Percentiles rank a stretch among this genome's conserved stretches.
Evolutionary conservation across 2,888 invertebrate species (phyloP).

Genomic region (Drosophila dives): DNA sequence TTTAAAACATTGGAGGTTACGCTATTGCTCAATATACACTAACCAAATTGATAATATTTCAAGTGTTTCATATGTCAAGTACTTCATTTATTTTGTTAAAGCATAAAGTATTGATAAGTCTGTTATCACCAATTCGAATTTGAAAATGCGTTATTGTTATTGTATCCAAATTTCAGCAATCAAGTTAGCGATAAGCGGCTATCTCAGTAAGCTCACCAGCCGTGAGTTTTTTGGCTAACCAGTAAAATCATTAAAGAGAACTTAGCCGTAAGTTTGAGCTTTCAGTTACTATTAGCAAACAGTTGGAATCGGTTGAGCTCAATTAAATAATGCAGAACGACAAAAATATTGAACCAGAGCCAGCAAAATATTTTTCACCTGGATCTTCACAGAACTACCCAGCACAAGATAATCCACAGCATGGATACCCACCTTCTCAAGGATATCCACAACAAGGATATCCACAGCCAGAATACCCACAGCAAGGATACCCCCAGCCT

Average conservation of each 20-base stretch:
- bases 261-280: not conserved
- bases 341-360: slow-evolving; percentile 38
- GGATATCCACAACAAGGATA: slow-evolving; percentile 31
- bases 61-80: not conserved
- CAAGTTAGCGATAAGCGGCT: slow-evolving; percentile 22
- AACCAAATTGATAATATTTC: not conserved
- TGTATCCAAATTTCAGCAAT: slow-evolving; percentile 21
- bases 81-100: not conserved
- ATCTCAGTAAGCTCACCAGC: slow-evolving; percentile 22
- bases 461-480: slow-evolving; percentile 28
- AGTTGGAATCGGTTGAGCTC: slow-evolving; percentile 4
- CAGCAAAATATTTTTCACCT: slow-evolving; percentile 33
- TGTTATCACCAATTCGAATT: slow-evolving; percentile 22
- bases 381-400: slow-evolving; percentile 7
- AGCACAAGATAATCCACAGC: slow-evolving; percentile 19
- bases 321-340: slow-evolving; percentile 63
- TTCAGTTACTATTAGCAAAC: slow-evolving; percentile 28
- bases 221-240: not conserved
- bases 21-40: not conserved
- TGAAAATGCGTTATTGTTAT: not conserved
- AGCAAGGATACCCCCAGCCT: slow-evolving; percentile 26
- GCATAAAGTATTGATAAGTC: slow-evolving; percentile 15
- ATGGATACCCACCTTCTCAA: slow-evolving; percentile 21
- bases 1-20: not conserved
- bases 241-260: slow-evolving; percentile 20